These are phyloP conservation scores for Elgaria multicarinata DNA, from an alignment of 2,113 vertebrate genomes.

Conservation along the genomic window DNA sequence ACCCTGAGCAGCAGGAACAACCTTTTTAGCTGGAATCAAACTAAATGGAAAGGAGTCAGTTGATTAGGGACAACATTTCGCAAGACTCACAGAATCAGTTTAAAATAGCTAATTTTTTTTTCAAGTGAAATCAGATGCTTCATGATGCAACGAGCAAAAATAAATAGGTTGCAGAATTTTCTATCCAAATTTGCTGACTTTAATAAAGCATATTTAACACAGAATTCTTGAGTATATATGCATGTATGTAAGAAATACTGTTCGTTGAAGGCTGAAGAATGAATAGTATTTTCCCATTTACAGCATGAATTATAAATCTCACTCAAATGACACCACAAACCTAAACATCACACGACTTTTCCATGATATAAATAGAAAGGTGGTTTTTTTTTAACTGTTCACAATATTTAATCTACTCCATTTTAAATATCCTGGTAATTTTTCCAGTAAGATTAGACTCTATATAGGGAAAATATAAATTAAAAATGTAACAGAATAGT, in stretches of 20 bases:
- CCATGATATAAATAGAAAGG: neutral
- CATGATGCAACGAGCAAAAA: neutral
- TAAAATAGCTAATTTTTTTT: neutral
- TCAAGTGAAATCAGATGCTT: neutral
- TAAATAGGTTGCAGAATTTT: neutral
- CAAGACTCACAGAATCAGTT: neutral
- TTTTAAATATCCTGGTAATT: fast-evolving
- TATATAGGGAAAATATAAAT: neutral
- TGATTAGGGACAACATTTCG: no score
- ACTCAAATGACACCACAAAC: neutral
- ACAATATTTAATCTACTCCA: neutral
- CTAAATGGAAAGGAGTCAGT: no score
- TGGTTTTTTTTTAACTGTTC: neutral
- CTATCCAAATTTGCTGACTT: neutral
- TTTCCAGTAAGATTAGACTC: neutral
- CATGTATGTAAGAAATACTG: neutral
- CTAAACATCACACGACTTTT: neutral
- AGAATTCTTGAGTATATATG: neutral
- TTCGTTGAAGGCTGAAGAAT: neutral
- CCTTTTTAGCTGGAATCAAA: no score
- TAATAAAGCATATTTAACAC: neutral
- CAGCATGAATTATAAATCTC: neutral
- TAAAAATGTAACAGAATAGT: neutral
- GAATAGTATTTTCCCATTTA: neutral
- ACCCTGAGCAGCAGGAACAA: no score